These are phyloP conservation scores for Piprites chloris DNA, from an alignment of 2,113 vertebrate genomes.

Conservation along the genomic window DNA sequence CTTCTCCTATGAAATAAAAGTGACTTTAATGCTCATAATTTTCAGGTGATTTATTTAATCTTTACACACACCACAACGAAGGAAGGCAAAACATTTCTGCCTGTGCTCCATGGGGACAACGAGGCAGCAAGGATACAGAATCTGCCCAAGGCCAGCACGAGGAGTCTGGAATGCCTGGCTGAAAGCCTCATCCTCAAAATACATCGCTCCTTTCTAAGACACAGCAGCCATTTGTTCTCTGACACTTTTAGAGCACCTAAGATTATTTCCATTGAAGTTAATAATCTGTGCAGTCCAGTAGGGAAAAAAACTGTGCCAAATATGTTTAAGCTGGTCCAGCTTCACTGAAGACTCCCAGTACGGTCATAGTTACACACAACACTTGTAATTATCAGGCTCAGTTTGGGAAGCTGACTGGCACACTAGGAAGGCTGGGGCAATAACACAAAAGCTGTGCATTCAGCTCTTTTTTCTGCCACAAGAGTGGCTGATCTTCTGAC, in stretches of 20 bases:
- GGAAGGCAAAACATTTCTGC: background rate
- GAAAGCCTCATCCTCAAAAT: constrained; percentile 27
- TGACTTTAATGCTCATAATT: background rate
- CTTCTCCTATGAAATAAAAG: background rate
- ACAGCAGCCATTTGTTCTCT: constrained; percentile 40
- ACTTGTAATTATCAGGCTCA: background rate
- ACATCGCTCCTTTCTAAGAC: background rate
- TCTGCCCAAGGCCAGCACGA: background rate
- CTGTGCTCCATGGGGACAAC: background rate
- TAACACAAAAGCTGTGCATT: background rate
- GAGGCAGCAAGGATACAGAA: background rate
- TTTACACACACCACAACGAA: background rate
- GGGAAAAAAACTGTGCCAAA: background rate
- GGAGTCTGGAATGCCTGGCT: constrained; percentile 22
- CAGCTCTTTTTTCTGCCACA: background rate
- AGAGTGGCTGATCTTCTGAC: background rate
- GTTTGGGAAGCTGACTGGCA: background rate
- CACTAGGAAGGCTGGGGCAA: background rate
- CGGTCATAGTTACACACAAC: background rate
- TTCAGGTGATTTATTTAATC: background rate
- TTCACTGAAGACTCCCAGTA: background rate
- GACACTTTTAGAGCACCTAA: background rate
- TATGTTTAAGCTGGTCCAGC: background rate
- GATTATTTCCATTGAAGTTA: constrained; percentile 36
- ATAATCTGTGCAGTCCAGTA: background rate